Percentiles rank a stretch among this genome's conserved stretches.
Conservation (phyloP, 2,113 vertebrate genomes). For the Limanda limanda region DNA sequence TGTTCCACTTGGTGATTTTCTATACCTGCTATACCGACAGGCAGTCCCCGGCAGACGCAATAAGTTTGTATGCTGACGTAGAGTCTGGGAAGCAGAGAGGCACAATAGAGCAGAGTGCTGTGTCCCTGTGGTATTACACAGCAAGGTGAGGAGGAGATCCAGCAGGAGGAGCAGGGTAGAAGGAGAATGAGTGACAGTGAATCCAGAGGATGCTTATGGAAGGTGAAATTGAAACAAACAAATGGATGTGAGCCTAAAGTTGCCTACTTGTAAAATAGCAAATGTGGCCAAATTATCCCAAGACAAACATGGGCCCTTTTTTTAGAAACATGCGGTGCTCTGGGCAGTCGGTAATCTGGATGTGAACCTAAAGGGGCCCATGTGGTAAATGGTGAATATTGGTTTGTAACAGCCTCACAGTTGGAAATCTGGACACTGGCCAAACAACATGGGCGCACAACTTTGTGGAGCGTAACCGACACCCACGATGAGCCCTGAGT, state of each 20-base stretch:
- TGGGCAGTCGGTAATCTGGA: no score
- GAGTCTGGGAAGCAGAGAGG: neutral
- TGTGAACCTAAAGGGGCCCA: no score
- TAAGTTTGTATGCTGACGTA: slow-evolving; percentile 15
- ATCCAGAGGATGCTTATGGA: neutral
- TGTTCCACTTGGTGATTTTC: slow-evolving; percentile 46
- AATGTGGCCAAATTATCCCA: no score
- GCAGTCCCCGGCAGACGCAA: slow-evolving; percentile 15
- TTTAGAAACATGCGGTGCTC: no score
- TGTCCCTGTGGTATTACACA: neutral
- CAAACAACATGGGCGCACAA: slow-evolving; percentile 25
- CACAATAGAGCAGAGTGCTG: slow-evolving; percentile 3
- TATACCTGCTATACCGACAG: slow-evolving; percentile 37
- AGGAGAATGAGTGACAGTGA: no score
- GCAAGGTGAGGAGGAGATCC: neutral
- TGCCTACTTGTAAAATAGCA: no score
- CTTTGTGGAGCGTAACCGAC: no score
- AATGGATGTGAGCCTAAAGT: no score
- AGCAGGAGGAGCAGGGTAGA: no score
- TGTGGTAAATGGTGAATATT: no score
- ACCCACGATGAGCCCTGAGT: slow-evolving; percentile 59
- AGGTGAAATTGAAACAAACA: slow-evolving; percentile 14
- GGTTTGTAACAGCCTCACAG: slow-evolving; percentile 6
- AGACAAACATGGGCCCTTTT: no score
- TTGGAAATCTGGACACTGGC: neutral